A percentile compares a stretch with the other conserved stretches of the same genome.
These are phyloP conservation scores for Neocrepidodera transversa DNA, from an alignment of 2,888 invertebrate genomes.

Conservation along the genomic window DNA sequence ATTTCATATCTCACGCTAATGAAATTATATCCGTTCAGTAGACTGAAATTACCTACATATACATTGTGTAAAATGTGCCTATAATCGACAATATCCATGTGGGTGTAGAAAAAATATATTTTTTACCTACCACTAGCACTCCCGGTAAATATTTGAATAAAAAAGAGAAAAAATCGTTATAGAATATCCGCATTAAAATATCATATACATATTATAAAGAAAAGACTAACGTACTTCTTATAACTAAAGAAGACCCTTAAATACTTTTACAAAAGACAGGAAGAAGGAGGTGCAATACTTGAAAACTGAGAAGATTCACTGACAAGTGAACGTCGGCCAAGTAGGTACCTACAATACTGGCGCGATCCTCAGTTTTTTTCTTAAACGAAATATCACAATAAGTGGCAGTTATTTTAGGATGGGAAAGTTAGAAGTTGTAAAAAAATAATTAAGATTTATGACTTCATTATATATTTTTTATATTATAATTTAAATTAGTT, in stretches of 20 bases:
- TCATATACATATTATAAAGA: too few species aligned
- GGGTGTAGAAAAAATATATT: too few species aligned
- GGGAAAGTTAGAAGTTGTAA: conserved; percentile 5
- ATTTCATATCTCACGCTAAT: too few species aligned
- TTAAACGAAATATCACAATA: not conserved
- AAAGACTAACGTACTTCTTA: conserved; percentile 52
- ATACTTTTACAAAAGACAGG: conserved; percentile 51
- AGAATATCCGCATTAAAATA: conserved; percentile 48
- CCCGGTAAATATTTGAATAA: conserved; percentile 38
- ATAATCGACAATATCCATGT: too few species aligned
- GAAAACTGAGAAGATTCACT: conserved; percentile 49
- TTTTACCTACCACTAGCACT: too few species aligned
- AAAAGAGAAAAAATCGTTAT: conserved; percentile 50
- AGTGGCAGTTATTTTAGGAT: conserved; percentile 17
- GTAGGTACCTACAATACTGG: conserved; percentile 11
- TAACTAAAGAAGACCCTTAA: conserved; percentile 22
- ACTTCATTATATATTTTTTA: too few species aligned
- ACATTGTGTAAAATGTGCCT: too few species aligned
- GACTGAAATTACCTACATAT: too few species aligned
- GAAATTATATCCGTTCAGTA: too few species aligned
- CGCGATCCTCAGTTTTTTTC: not conserved
- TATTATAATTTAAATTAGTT: too few species aligned
- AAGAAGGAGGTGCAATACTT: conserved; percentile 52
- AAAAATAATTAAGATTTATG: too few species aligned
- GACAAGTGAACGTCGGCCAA: conserved; percentile 53